Conservation (phyloP, 2,113 vertebrate species). For the Ursus arctos region DNA sequence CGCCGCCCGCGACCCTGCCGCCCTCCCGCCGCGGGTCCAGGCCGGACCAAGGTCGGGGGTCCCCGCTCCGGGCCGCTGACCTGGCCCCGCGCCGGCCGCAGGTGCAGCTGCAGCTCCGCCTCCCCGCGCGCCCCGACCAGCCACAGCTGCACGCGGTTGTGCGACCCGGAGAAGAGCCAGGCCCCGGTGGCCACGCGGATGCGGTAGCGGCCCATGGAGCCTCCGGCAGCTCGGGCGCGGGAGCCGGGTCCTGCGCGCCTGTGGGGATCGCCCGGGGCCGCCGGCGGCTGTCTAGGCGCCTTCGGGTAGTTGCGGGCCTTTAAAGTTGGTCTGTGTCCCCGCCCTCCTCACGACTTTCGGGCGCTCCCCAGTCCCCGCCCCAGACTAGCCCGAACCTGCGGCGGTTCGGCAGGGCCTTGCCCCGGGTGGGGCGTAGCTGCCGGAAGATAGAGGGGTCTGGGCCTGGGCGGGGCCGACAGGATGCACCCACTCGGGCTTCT, state of each 20-base stretch:
- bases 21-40: neutral
- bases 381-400: constrained; percentile 75
- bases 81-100: constrained; percentile 87
- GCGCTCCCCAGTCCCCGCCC: constrained; percentile 71
- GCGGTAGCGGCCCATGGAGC: constrained; percentile 89
- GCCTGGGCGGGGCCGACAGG: neutral
- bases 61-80: constrained; percentile 85
- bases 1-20: rapidly evolving
- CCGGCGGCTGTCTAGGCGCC: neutral
- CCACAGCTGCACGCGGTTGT: constrained; percentile 90
- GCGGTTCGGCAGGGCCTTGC: neutral
- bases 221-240: neutral
- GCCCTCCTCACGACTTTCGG: constrained; percentile 33
- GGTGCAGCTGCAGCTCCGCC: constrained; percentile 88
- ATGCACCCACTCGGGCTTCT: neutral
- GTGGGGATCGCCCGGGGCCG: neutral
- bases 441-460: neutral
- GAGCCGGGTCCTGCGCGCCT: neutral
- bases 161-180: constrained; percentile 90
- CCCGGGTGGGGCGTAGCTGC: neutral
- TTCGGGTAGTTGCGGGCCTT: constrained; percentile 21
- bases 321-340: constrained; percentile 59
- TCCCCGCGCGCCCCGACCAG: constrained; percentile 88
- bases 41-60: neutral
- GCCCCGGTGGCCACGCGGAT: constrained; percentile 90